Base-by-base conservation (phyloP, 37 sponge, comb jelly and placozoan genomes). In the Haliclona indistincta region DNA sequence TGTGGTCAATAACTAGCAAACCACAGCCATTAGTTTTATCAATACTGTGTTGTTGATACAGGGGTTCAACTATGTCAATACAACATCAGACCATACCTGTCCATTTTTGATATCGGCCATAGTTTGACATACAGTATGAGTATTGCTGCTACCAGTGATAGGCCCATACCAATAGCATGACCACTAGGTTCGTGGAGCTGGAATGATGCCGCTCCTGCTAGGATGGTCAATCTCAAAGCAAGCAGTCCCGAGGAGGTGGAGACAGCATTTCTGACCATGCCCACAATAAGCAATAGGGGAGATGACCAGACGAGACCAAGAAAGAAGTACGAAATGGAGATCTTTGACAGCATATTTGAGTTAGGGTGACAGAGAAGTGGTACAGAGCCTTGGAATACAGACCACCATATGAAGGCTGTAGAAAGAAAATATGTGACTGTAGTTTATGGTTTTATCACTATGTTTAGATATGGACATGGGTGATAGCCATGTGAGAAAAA, bases 401-500 rank as follows among this genome's bases (percentile, higher is more conserved):
- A 76, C 89, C 86, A 83, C 89, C 89, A 88, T 22, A 88, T 25
- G 38, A 43, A 84, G 26, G 80, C 89, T 88, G 77, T 11, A 17
- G 52, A 22, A n/a, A n/a, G n/a, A n/a, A n/a, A n/a, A n/a, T n/a
- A n/a, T n/a, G n/a, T n/a, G n/a, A n/a, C n/a, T n/a, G n/a, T n/a
- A n/a, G n/a, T n/a, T n/a, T n/a, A n/a, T n/a, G n/a, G n/a, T n/a
- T n/a, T n/a, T n/a, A n/a, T n/a, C n/a, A n/a, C n/a, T n/a, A n/a
- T n/a, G n/a, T n/a, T n/a, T n/a, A n/a, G n/a, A n/a, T n/a, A n/a
- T n/a, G n/a, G n/a, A n/a, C n/a, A n/a, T n/a, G n/a, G n/a, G n/a
- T n/a, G n/a, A n/a, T n/a, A n/a, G n/a, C n/a, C n/a, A n/a, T n/a
- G n/a, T n/a, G n/a, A n/a, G n/a, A n/a, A n/a, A n/a, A n/a, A n/a